These are phyloP conservation scores for Polypedilum vanderplanki DNA, from an alignment of 1,140 invertebrate species.

Conservation along the genomic window DNA sequence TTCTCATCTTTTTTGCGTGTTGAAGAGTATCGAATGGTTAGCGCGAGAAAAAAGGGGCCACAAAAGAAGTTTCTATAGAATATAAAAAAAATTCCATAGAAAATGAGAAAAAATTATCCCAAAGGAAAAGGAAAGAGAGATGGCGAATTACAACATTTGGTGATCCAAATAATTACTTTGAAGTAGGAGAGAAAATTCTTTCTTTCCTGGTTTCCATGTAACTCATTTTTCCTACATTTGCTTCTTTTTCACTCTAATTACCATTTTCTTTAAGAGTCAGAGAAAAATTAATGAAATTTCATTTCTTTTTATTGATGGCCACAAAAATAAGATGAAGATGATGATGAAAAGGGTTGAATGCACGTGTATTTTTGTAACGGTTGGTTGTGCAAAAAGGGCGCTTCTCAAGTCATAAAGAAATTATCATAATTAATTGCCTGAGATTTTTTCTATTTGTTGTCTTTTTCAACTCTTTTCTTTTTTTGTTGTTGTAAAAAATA, in stretches of 20 bases:
- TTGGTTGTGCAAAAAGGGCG: slow-evolving; percentile 4
- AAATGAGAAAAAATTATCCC: background rate
- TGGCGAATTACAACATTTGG: slow-evolving; percentile 24
- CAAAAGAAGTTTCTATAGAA: background rate
- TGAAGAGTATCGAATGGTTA: background rate
- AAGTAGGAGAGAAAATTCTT: background rate
- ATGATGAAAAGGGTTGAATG: slow-evolving; percentile 6
- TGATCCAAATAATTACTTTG: slow-evolving; percentile 28
- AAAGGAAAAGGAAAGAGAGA: background rate
- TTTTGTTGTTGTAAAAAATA: background rate
- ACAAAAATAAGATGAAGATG: background rate
- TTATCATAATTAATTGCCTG: slow-evolving; percentile 13
- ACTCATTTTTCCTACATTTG: background rate
- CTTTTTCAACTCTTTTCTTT: too few relatives aligned
- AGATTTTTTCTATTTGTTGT: background rate
- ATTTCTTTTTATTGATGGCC: slow-evolving; percentile 11
- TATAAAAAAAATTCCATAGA: background rate
- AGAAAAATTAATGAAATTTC: slow-evolving; percentile 2
- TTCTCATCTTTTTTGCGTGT: background rate
- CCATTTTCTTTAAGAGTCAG: background rate
- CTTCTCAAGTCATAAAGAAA: slow-evolving; percentile 10
- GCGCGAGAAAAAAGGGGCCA: background rate
- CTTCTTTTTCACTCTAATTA: background rate
- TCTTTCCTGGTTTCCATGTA: slow-evolving; percentile 1
- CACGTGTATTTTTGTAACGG: slow-evolving; percentile 11